Base-by-base conservation (phyloP, 2,888 invertebrate species). In the Pterobdella sp. region DNA sequence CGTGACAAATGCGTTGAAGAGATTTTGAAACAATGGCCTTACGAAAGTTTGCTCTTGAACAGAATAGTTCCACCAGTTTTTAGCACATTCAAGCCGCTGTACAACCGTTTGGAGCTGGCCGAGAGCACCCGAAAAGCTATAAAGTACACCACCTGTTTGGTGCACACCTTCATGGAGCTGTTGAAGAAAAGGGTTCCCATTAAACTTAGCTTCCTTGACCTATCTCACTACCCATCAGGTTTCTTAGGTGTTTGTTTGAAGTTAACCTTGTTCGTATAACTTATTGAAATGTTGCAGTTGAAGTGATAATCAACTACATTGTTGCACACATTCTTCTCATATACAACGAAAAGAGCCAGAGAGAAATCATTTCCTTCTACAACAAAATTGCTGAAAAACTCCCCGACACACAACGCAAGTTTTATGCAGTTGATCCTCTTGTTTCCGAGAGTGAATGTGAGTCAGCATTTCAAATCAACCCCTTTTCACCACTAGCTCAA, bases 141-240 rank as follows among this genome's bases (percentile, higher is more conserved):
- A 69, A 78, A 81, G 68, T 81, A 80, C 74, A 82, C 82, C 1
- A 82, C 82, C 10, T 79, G 79, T 70, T 75, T 82, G 35, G 80
- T 80, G 3, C 81, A 82, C 75, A 80, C 80, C 32, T 82, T 82
- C 70, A 76, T 81, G 36, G 80, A 82, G 68, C 78, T 80, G 36
- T 74, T 82, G 34, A 81, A 81, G 74, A 79, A 79, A 66, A 73
- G 76, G 42, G 67, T 77, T 22, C 77, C 78, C 29, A 80, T 79
- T 22, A 79, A 79, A 69, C 76, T 82, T 7, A 77, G 79, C 65
- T 80, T 76, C 76, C 74, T 82, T 31, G 82, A 82, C 74, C 77
- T 82, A 56, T 78, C 81, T 68, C 82, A 81, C 26, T 82, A 79
- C 75, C 82, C 82, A 18, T 80, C 81, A 76, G 81, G 82, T 82